Percentiles rank a stretch among this genome's conserved stretches.
Evolutionary conservation across 2,797 vertebrate genomes (phyloP).

Genomic region (Kryptopterus vitreolus): DNA sequence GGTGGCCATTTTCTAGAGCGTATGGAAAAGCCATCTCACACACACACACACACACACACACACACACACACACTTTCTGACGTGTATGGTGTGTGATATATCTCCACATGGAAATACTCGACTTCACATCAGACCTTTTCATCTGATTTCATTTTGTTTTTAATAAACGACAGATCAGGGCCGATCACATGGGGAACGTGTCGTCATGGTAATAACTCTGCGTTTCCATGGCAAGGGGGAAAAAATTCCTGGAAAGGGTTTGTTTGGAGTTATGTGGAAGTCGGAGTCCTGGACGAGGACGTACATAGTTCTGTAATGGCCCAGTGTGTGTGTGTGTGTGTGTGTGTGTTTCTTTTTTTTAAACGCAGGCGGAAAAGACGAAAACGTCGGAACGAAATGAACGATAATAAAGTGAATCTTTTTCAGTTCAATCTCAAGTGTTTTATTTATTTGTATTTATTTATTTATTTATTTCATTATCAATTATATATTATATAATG

Average conservation of each 20-base stretch:
- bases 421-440: too few relatives aligned
- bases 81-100: neutral
- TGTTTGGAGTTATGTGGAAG: neutral
- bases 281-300: neutral
- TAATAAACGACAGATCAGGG: conserved; percentile 2
- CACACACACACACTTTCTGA: neutral
- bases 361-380: neutral
- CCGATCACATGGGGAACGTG: neutral
- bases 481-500: too few relatives aligned
- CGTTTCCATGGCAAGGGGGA: neutral
- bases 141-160: conserved; percentile 12
- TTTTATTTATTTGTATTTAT: too few relatives aligned
- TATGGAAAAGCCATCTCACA: conserved; percentile 31
- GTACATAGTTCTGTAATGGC: neutral
- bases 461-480: too few relatives aligned
- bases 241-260: neutral
- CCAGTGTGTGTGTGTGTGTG: too few relatives aligned
- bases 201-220: neutral
- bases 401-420: too few relatives aligned
- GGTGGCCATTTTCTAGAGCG: conserved; percentile 48
- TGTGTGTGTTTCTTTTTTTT: neutral
- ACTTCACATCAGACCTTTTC: neutral
- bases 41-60: neutral
- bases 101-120: conserved; percentile 23
- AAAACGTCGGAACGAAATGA: too few relatives aligned